Base-by-base conservation (phyloP, 2,797 vertebrate species). In the Sebastes minor region DNA sequence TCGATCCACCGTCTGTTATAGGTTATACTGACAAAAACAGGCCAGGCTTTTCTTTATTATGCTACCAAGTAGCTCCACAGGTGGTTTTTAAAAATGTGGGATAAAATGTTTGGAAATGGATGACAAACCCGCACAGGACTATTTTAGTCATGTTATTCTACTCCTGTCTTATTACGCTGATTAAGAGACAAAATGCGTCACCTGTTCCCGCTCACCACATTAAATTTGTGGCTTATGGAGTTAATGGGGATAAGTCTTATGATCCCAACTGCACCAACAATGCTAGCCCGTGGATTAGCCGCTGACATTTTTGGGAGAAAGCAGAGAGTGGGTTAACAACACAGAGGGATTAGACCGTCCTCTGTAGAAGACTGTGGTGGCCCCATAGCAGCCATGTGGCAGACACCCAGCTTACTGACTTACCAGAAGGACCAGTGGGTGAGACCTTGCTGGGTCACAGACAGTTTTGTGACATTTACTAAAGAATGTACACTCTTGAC, bases 211-310 rank as follows among this genome's bases (percentile, higher is more conserved):
- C 53, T 78, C 79, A 38, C 76, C 69, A 77, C 57, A 81, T 83
- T 88, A 75, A 86, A 74, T 81, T 30, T 46, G 69, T 79, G 83
- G 74, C 80, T 92, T 88, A 88, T 65, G 59, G 72, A 86, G 82
- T 87, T 87, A 86, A 91, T 78, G 77, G 83, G 87, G 86, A 89
- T 93, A 93, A 91, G 88, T 88, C 74, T 74, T 68, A 80, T 90
- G 87, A 93, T 89, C 87, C 92, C 78, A 65, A 91, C 81, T 92
- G 85, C 83, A 86, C 77, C 78, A 91, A 91, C 91, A 93, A 91
- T 88, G 80, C 86, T 63, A 72, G 74, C 82, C 61, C 25, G 71
- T 70, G 80, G 90, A 92, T 94, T 94, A 95, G 85, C 77, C 12
- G 46, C 77, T 86, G 74, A 86, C 84, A 89, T 91, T 90, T 90